These are phyloP conservation scores for Megatriorchis doriae DNA, from an alignment of 2,113 vertebrate genomes.

Conservation along the genomic window DNA sequence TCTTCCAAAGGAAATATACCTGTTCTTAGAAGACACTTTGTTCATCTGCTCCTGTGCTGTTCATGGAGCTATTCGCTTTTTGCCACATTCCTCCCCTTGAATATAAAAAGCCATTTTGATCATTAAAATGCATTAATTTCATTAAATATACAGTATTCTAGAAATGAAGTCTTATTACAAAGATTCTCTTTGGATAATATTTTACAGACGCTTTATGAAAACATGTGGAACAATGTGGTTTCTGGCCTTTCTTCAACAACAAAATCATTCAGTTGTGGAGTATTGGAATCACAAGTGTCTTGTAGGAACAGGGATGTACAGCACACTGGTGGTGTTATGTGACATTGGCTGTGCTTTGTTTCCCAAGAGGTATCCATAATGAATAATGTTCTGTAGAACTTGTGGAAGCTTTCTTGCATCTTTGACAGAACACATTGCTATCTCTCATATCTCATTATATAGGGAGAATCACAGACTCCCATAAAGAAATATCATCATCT, in stretches of 20 bases:
- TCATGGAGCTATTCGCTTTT: neutral
- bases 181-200: neutral
- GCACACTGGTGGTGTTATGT: neutral
- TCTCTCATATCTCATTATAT: fast-evolving
- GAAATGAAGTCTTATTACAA: neutral
- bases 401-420: neutral
- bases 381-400: neutral
- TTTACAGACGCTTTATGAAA: neutral
- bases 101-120: neutral
- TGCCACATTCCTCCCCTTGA: neutral
- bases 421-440: neutral
- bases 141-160: neutral
- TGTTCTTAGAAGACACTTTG: neutral
- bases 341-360: neutral
- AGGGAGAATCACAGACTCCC: neutral
- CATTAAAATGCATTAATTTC: neutral
- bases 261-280: neutral
- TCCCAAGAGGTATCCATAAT: neutral
- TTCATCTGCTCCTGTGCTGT: neutral
- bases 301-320: neutral
- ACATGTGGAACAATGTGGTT: neutral
- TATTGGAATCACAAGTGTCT: neutral
- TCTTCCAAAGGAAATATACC: neutral
- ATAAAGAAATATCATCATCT: neutral
- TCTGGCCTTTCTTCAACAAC: neutral